Conservation (phyloP, 2,888 invertebrate genomes). For the Oscheius sp. region DNA sequence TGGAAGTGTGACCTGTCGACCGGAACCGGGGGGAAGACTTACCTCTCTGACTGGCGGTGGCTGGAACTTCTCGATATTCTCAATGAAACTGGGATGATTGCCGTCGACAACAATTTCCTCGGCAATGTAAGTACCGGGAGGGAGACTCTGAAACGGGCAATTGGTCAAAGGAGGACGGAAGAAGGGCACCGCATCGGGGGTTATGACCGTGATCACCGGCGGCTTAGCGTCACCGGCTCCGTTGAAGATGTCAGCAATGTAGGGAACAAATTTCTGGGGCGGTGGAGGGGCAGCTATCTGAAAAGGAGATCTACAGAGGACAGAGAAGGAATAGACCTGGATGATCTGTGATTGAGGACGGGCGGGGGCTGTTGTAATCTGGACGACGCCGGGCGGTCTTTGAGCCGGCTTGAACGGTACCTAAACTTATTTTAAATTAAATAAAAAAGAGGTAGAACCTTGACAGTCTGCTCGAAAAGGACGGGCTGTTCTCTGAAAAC, state of each 20-base stretch:
- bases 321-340: neutral
- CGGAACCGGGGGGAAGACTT: neutral
- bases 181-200: conserved; percentile 7
- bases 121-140: conserved; percentile 45
- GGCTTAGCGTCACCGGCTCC: conserved; percentile 12
- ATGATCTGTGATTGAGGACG: conserved; percentile 25
- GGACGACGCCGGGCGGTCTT: neutral
- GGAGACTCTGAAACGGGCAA: conserved; percentile 28
- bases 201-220: conserved; percentile 22
- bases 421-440: conserved; percentile 1
- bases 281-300: conserved; percentile 49
- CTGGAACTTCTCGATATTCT: conserved; percentile 48
- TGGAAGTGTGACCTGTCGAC: conserved; percentile 10
- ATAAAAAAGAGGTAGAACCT: neutral
- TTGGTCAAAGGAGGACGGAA: neutral
- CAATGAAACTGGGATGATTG: conserved; percentile 49
- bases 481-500: conserved; percentile 30
- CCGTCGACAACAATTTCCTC: conserved; percentile 53
- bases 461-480: conserved; percentile 28
- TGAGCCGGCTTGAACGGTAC: neutral
- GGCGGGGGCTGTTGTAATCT: conserved; percentile 14
- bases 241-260: conserved; percentile 37
- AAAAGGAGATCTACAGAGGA: neutral
- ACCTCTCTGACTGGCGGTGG: conserved; percentile 12
- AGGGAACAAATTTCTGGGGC: conserved; percentile 52